Percentiles rank a stretch among this genome's conserved stretches.
phyloP scores from a whole-genome alignment of 2,888 invertebrate species.

The Leuctra nigra region DNA sequence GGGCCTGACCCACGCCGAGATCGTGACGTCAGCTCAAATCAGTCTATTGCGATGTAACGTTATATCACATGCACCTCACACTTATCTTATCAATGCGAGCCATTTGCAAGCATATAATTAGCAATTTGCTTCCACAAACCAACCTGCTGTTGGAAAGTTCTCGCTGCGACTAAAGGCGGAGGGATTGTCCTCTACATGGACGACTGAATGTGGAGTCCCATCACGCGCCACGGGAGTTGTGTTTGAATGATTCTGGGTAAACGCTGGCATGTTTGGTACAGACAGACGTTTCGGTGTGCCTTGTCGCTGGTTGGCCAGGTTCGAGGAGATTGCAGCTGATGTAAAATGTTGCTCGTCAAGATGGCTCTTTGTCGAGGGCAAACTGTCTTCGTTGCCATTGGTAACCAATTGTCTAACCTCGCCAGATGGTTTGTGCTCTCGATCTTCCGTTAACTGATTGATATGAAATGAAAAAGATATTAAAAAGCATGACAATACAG shows the following conservation, averaged over 20 bases:
- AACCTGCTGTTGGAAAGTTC: conserved; percentile 23
- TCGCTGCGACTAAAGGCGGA: conserved; percentile 34
- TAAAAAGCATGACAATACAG: too few species aligned
- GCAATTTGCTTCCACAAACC: too few species aligned
- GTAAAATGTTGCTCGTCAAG: background rate
- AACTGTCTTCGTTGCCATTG: conserved; percentile 30
- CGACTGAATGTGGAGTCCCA: conserved; percentile 55
- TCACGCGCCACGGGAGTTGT: conserved; percentile 34
- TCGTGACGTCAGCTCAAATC: too few species aligned
- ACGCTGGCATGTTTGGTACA: background rate
- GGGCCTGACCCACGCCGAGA: too few species aligned
- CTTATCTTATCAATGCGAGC: too few species aligned
- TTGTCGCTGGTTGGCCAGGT: conserved; percentile 17
- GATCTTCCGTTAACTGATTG: conserved; percentile 51
- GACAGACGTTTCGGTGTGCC: conserved; percentile 22
- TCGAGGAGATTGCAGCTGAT: background rate
- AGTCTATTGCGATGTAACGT: too few species aligned
- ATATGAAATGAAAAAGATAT: too few species aligned
- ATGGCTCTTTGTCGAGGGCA: background rate
- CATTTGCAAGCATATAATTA: too few species aligned
- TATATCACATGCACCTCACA: too few species aligned
- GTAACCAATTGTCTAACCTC: conserved; percentile 32
- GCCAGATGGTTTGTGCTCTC: conserved; percentile 44
- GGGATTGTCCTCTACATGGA: conserved; percentile 51
- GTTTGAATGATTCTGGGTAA: conserved; percentile 30